Conservation (phyloP, 1,140 invertebrate species). For the Philaenus spumarius region DNA sequence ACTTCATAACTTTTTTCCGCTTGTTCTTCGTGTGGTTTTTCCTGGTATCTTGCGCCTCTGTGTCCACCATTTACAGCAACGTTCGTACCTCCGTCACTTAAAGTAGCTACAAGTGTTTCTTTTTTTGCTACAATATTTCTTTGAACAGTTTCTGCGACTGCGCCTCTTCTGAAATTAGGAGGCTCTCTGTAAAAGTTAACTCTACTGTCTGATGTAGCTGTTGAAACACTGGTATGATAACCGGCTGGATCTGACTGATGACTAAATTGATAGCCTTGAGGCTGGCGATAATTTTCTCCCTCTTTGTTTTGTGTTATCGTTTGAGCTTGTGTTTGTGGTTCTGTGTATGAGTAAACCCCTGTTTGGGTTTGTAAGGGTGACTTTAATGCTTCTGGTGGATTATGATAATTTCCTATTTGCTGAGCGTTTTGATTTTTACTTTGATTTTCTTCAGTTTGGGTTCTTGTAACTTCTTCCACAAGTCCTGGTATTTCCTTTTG, state of each 20-base stretch:
- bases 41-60: not conserved
- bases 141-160: constrained; percentile 16
- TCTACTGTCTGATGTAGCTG: constrained; percentile 24
- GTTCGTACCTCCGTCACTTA: not conserved
- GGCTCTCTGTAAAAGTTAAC: constrained; percentile 44
- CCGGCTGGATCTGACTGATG: constrained; percentile 18
- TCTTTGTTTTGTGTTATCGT: not conserved
- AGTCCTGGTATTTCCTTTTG: constrained; percentile 1
- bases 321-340: constrained; percentile 1
- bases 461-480: not conserved
- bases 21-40: not conserved
- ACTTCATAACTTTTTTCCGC: constrained; percentile 48
- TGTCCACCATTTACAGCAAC: not conserved
- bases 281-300: too few species aligned
- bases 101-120: not conserved
- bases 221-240: constrained; percentile 27
- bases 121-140: constrained; percentile 4
- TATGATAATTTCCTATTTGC: constrained; percentile 4
- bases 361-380: not conserved
- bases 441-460: too few species aligned
- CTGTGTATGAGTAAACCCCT: not conserved
- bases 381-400: constrained; percentile 7
- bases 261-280: not conserved
- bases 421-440: too few species aligned
- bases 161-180: constrained; percentile 3